Conservation (phyloP, 2,113 vertebrate species). For the Scytalopus superciliaris region DNA sequence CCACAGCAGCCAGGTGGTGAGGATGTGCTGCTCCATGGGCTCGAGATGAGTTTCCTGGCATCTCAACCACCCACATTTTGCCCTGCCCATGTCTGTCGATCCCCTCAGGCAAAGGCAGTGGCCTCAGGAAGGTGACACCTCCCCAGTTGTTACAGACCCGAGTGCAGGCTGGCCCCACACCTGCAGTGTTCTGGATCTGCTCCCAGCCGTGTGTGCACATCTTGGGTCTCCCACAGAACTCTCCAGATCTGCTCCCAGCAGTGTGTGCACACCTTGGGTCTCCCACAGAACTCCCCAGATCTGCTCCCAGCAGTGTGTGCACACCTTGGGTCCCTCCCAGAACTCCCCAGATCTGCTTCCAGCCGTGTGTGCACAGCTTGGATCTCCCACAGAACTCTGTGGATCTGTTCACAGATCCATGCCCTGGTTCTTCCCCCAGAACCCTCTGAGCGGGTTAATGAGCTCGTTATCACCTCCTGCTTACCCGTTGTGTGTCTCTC, state of each 20-base stretch:
- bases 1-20: not conserved
- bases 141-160: not conserved
- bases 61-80: rapidly evolving
- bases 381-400: not conserved
- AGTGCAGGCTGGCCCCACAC: not conserved
- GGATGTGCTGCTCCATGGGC: rapidly evolving
- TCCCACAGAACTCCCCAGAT: not conserved
- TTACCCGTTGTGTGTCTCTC: not conserved
- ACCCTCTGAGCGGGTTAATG: not conserved
- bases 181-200: rapidly evolving
- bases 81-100: not conserved
- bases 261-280: not conserved
- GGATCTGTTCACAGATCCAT: not conserved
- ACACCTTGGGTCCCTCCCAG: not conserved
- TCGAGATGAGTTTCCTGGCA: not conserved
- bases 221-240: rapidly evolving
- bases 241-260: not conserved
- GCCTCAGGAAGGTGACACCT: not conserved
- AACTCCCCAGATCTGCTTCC: not conserved
- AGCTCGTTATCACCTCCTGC: not conserved
- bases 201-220: not conserved
- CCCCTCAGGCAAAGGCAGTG: rapidly evolving
- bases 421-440: not conserved
- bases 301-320: too few relatives aligned
- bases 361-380: rapidly evolving